Conservation (phyloP, 1,140 invertebrate genomes). For the Spodoptera frugiperda region DNA sequence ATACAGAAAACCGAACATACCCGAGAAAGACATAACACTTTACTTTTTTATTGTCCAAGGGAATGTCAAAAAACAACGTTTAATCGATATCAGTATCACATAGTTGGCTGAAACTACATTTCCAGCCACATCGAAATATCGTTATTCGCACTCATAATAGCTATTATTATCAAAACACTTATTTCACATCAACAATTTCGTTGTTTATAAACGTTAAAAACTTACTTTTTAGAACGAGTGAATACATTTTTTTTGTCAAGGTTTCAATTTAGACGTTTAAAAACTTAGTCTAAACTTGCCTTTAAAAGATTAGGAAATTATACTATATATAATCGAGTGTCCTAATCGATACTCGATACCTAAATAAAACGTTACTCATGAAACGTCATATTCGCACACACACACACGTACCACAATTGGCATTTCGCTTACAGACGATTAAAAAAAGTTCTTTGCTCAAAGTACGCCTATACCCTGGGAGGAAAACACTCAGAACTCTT, state of each 20-base stretch:
- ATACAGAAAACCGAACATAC: conserved; percentile 52
- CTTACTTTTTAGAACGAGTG: neutral
- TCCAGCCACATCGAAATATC: conserved; percentile 4
- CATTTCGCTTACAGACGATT: conserved; percentile 22
- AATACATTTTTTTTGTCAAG: neutral
- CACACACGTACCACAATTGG: conserved; percentile 23
- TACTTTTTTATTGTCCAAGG: conserved; percentile 64
- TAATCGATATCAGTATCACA: conserved; percentile 44
- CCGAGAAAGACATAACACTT: conserved; percentile 64
- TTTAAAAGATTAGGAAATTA: too few species aligned
- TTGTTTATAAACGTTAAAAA: neutral
- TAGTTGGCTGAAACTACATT: conserved; percentile 41
- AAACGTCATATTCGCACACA: conserved; percentile 4
- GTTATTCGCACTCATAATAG: conserved; percentile 1
- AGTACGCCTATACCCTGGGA: too few species aligned
- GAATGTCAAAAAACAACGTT: conserved; percentile 56
- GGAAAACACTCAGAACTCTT: neutral
- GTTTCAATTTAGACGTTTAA: neutral
- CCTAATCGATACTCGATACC: too few species aligned
- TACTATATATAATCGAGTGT: too few species aligned
- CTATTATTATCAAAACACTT: neutral
- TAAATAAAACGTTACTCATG: neutral
- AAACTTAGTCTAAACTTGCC: too few species aligned
- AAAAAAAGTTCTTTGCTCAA: neutral
- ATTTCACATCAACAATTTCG: conserved; percentile 4